Base-by-base conservation (phyloP, 1,140 invertebrate species). In the Caerostris darwini region DNA sequence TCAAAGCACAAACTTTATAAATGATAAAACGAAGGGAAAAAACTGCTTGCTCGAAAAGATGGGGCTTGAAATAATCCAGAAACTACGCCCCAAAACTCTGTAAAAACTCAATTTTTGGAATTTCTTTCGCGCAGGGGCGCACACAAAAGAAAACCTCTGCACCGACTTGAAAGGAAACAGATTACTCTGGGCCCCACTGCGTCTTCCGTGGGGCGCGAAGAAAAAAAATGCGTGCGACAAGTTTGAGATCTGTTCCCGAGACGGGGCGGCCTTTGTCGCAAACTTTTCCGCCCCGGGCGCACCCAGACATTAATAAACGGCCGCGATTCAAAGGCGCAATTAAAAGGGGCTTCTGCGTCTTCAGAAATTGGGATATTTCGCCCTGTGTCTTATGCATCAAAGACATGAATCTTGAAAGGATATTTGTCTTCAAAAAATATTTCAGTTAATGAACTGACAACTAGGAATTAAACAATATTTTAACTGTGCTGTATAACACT, bases 71-170 rank as follows among this genome's bases (percentile, higher is more conserved):
- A 53, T 50, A 77, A 50, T 12, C 14, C 34, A 0, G 50, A 53
- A 14, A 34, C 34, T 34, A 34, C 19, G 69, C 19, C 67, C n/a
- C 14, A 2, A 19, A 19, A 69, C 67, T 17, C 17, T 14, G 69
- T 71, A 71, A 77, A 53, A 53, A 77, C 69, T 77, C 69, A 77
- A 77, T 77, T 77, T 34, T 77, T 34, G 50, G 50, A 34, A 77
- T 50, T 34, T 34, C 19, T 7, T 34, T 77, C 3, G 8, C 0
- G 69, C 10, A 50, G 69, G 19, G 69, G 8, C 69, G 61, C 61
- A 67, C 61, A 77, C 61, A 77, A 77, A 77, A 77, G 69, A 34
- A 34, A 34, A 34, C 34, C 0, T 34, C 34, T 34, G 34, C 34
- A 34, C 19, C 69, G 14, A 77, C 69, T 77, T 77, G 69, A 77